Evolutionary conservation across 2,797 vertebrate species (phyloP), one percentile per base, ranked within the genome.

Genomic region (Periparus ater): DNA sequence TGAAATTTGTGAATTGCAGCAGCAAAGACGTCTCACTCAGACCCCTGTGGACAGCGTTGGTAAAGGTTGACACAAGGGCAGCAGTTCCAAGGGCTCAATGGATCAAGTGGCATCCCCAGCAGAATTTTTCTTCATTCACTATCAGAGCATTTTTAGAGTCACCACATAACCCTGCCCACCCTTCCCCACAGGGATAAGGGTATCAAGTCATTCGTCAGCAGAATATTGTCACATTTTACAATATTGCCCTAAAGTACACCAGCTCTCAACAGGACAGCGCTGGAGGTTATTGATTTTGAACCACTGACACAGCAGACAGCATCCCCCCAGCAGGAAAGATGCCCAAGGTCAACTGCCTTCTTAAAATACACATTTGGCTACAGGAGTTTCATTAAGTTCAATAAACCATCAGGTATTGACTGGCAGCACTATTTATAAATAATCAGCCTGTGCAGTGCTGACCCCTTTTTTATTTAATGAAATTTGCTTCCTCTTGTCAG

Each of bases 241-340:
- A 81, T 90, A 97, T 85, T 91, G 84, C 81, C 66, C 96, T 95
- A 89, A 95, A 94, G 84, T 71, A 91, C 68, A 74, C 32, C n/a
- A 72, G 78, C 27, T 89, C 84, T 95, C 89, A 71, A 77, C 89
- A 93, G 91, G 95, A 96, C 58, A 79, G 57, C 13, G 21, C 94
- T 94, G 76, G 85, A 93, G 94, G 92, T 95, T 97, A 97, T 96
- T 95, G 96, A 97, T 96, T 96, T 54, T 78, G 95, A 97, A 95
- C 73, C 76, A 95, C 88, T 96, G 96, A 97, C 17, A 6, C 93
- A 97, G 96, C 97, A 97, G 95, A 88, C 83, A 93, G 72, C 87
- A 96, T 95, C 94, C 68, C 84, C 95, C 32, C 83, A 91, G 92
- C 85, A 95, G 84, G 68, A 92, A 82, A 93, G 80, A 94, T 76